Evolutionary conservation across 2,113 vertebrate genomes (phyloP), one percentile per base, ranked within the genome.

Genomic region (Spilogale gracilis): DNA sequence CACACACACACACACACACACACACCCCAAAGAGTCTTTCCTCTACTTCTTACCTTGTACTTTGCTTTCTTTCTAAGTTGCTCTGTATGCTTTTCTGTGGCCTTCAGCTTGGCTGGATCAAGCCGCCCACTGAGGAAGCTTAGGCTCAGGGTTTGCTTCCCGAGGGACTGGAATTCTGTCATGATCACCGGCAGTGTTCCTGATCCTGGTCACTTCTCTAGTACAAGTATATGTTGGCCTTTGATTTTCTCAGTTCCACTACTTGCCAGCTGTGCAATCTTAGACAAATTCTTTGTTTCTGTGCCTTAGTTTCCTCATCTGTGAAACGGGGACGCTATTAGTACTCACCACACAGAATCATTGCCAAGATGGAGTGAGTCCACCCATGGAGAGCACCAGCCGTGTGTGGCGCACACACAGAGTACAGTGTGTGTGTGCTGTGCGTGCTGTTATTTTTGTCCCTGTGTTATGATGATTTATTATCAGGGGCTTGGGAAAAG

Each of bases 251-350:
- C 32, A 71, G 12, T 52, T 82, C 69, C 2, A 78, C 13, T 61
- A 84, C 79, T 96, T 78, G 54, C 17, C 27, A 89, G 48, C 54
- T 92, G 9, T 74, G 32, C 43, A 3, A 52, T 88, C n/a, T 69
- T 93, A 63, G 73, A 50, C 50, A 85, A 48, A 81, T 60, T 82
- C 65, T 30, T 89, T 84, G 11, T 81, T 67, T 74, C 27, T 82
- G 65, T 91, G 85, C 58, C 78, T 86, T 91, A 69, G 8, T 83
- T 65, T 94, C 32, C 38, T 86, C 54, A 21, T 76, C 73, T 92
- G 38, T 81, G 52, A 84, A 61, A 74, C 61, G 67, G 38, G 50
- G n/a, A 54, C 48, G 71, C 67, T 78, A 4, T 74, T 58, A 69
- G n/a, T 91, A 69, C 23, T 76, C 13, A 83, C 50, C 43, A 71